phyloP scores from a whole-genome alignment of 2,113 vertebrate genomes.

The Leptosomus discolor region DNA sequence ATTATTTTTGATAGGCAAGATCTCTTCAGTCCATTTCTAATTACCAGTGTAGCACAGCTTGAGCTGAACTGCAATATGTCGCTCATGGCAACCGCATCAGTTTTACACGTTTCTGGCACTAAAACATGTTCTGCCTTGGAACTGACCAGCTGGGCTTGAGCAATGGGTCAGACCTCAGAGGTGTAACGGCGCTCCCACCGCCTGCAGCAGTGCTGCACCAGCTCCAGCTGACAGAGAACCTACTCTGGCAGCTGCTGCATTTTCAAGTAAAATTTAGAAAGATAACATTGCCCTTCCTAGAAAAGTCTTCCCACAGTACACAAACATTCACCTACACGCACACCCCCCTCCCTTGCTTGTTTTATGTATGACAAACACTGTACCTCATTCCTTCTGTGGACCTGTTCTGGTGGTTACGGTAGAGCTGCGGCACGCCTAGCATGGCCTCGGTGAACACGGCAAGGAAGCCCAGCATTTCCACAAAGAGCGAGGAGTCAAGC shows the following conservation, averaged over 20 bases:
- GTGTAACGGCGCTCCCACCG: not conserved
- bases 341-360: not conserved
- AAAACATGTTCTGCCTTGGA: not conserved
- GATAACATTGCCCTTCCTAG: not conserved
- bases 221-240: not conserved
- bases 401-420: constrained; percentile 90
- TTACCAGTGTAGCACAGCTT: not conserved
- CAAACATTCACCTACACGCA: not conserved
- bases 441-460: constrained; percentile 94
- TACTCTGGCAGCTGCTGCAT: not conserved
- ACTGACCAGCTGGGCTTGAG: not conserved
- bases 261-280: not conserved
- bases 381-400: constrained; percentile 98
- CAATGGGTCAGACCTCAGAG: not conserved
- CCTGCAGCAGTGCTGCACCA: not conserved
- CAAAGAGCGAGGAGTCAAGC: constrained; percentile 87
- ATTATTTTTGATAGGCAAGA: not conserved
- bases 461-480: constrained; percentile 92
- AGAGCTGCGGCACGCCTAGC: constrained; percentile 91
- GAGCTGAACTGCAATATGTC: not conserved
- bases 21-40: not conserved
- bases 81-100: not conserved
- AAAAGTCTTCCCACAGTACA: not conserved
- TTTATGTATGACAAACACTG: not conserved
- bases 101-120: not conserved